Base-by-base conservation (phyloP, 2,888 invertebrate species). In the Tortrix viridana region DNA sequence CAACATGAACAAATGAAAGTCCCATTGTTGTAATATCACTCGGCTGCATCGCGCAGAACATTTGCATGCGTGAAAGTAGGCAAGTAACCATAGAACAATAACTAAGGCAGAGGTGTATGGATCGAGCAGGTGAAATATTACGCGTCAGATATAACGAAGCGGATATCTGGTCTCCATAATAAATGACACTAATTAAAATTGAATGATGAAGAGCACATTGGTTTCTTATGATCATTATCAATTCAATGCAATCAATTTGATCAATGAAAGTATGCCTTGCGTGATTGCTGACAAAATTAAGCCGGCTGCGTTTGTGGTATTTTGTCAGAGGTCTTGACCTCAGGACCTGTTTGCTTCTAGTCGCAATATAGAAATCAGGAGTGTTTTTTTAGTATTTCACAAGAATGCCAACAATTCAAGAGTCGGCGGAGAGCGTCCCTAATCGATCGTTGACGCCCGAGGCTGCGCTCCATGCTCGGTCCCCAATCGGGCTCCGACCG, bases 311-410 rank as follows among this genome's bases (percentile, higher is more conserved):
- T 56, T 38, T 53, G 63, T 22, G 16, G 57, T 48, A 54, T 50
- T 55, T 61, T 47, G 57, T 47, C 57, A 62, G 53, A 58, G 53
- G 57, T 63, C 62, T 52, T 63, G 63, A 63, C 63, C 63, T 57
- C 32, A 58, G 57, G 63, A 58, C 58, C 58, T 58, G 57, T 47
- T 52, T 9, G 69, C 66, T 54, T 68, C 60, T 66, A 67, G 66
- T 59, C 72, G 78, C 74, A 77, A 77, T 71, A 68, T 74, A 73
- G 70, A 71, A 63, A 77, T 69, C 74, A 73, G 75, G 77, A 79
- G 75, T 74, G 69, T 76, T 72, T 69, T 70, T 65, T 72, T 71
- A 57, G 68, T 58, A 68, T 80, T 80, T 67, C 77, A 61, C 74
- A 81, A 80, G 67, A 62, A 59, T 47, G 12, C 38, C 14, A 37